Conservation (phyloP, 2,797 vertebrate species). For the Eupleurogrammus muticus region DNA sequence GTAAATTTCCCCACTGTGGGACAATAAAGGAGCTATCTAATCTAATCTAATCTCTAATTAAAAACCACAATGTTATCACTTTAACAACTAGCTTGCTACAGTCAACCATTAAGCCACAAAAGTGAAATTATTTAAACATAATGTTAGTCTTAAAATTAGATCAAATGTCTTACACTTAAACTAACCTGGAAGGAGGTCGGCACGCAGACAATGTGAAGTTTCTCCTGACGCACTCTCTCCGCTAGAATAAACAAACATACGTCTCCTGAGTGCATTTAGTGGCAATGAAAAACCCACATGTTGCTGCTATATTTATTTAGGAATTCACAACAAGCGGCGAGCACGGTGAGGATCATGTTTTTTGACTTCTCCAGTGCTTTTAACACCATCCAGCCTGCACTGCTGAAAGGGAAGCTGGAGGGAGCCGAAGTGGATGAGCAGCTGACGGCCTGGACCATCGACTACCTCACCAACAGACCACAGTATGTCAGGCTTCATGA, state of each 20-base stretch:
- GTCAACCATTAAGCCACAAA: not conserved
- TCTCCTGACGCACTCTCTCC: constrained; percentile 92
- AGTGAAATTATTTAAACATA: not conserved
- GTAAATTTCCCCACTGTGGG: too few species aligned
- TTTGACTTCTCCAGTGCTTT: too few species aligned
- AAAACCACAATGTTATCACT: not conserved
- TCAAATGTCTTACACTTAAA: not conserved
- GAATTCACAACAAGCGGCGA: too few species aligned
- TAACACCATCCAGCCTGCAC: too few species aligned
- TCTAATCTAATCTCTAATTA: too few species aligned
- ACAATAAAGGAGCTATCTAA: too few species aligned
- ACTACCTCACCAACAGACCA: too few species aligned
- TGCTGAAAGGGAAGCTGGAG: too few species aligned
- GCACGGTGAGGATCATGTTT: too few species aligned
- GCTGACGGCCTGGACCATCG: too few species aligned
- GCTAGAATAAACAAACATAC: constrained; percentile 78
- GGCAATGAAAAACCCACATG: not conserved
- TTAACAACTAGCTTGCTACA: not conserved
- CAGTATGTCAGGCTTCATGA: too few species aligned
- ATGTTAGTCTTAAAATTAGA: not conserved
- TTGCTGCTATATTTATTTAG: not conserved
- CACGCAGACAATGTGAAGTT: constrained; percentile 92
- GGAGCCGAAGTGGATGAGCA: too few species aligned
- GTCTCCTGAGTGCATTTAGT: not conserved
- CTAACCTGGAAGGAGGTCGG: constrained; percentile 97